Evolutionary conservation across 2,888 invertebrate genomes (phyloP), one percentile per base, ranked within the genome.

Genomic region (Cerastis leucographa): DNA sequence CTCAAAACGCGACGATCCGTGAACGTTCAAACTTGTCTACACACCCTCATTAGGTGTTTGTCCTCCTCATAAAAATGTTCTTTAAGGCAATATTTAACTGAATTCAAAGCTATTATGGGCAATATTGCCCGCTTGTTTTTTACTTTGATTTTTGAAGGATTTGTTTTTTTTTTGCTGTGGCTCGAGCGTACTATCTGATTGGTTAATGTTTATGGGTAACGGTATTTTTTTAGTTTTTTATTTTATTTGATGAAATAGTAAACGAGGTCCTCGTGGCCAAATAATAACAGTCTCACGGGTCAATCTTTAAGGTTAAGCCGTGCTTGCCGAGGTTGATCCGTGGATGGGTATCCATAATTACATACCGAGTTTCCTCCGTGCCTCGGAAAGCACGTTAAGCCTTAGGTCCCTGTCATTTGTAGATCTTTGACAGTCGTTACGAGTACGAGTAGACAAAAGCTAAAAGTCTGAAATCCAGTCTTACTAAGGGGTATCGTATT

Each of bases 31-130:
- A 96, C 94, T 94, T 93, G 94, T 93, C 92, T 88, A 71, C 72
- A 66, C 19, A 89, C 90, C 89, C 91, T 96, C 96, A 95, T 96
- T 95, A 96, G 92, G 88, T 96, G 93, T 96, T 96, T 96, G 93
- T 94, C 86, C 86, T 92, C 91, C 93, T 92, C 88, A 93, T 94
- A 94, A 94, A 94, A 94, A 93, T 93, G 91, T 93, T 77, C 81
- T 82, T 82, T 75, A 80, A 83, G 79, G 81, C 74, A 87, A 86
- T 85, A 81, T 87, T 85, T 82, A 84, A 79, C 76, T 74, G 73
- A 83, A 86, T 79, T 86, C 81, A 64, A 82, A 82, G 78, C 76
- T 76, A 84, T 84, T 76, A 86, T 86, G 81, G 84, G 42, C 69
- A 77, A 84, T 84, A 75, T 77, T 81, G 67, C 66, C 67, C 46